phyloP scores from a whole-genome alignment of 2,797 vertebrate species.

The Microcaecilia unicolor region DNA sequence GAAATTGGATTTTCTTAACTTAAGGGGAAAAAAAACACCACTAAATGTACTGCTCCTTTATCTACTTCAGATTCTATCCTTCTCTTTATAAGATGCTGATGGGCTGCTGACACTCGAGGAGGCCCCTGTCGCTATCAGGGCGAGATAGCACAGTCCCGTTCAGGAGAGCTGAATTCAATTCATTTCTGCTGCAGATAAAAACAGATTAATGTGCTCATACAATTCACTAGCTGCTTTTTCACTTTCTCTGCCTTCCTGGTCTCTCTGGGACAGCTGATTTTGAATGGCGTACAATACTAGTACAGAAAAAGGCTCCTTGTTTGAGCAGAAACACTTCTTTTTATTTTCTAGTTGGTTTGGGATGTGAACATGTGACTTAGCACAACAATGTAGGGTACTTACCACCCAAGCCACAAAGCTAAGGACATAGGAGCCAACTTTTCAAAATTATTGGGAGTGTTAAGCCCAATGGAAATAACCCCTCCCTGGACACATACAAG shows the following conservation, averaged over 20 bases:
- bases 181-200: constrained; percentile 10
- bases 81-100: neutral
- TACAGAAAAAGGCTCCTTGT: no score
- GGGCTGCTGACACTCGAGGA: constrained; percentile 6
- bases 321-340: no score
- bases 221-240: constrained; percentile 10
- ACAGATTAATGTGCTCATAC: constrained; percentile 14
- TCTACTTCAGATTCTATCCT: constrained; percentile 11
- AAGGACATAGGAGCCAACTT: no score
- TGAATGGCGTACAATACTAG: no score
- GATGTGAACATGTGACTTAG: no score
- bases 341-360: no score
- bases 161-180: neutral
- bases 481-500: no score
- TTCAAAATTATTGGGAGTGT: no score
- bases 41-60: constrained; percentile 19
- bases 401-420: no score
- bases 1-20: constrained; percentile 9
- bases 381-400: no score
- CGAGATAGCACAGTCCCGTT: constrained; percentile 3
- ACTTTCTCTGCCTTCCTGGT: neutral
- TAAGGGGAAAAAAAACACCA: constrained; percentile 5
- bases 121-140: constrained; percentile 4
- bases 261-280: no score
- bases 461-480: no score